Evolutionary conservation across 2,113 vertebrate species (phyloP).

Genomic region (Eulemur rufifrons): DNA sequence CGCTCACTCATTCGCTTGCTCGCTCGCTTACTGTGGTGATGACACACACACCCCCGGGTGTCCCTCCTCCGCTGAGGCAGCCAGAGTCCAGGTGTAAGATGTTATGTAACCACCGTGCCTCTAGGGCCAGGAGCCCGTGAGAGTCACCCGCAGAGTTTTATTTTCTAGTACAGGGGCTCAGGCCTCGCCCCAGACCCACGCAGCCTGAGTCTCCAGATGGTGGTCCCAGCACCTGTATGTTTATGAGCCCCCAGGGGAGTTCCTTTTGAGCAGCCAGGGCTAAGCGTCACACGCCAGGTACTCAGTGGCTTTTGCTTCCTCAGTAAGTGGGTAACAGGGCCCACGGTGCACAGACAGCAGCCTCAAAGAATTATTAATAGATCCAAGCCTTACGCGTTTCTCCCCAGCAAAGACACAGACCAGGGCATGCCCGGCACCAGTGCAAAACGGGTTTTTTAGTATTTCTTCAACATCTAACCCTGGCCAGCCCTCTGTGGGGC

Average conservation of each 20-base stretch:
- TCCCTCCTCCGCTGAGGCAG: not conserved
- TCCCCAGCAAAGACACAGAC: not conserved
- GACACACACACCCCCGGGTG: not conserved
- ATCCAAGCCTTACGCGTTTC: not conserved
- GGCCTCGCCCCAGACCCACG: not conserved
- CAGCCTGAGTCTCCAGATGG: not conserved
- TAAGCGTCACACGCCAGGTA: not conserved
- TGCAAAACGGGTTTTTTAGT: not conserved
- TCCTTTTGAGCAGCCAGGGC: not conserved
- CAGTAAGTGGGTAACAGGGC: not conserved
- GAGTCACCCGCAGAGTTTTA: not conserved
- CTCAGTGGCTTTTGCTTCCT: no score
- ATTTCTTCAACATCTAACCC: not conserved
- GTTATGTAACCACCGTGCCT: rapidly evolving
- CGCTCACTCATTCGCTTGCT: not conserved
- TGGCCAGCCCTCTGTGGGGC: not conserved
- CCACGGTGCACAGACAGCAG: not conserved
- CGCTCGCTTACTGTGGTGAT: not conserved
- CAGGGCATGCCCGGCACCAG: not conserved
- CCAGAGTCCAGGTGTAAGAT: not conserved
- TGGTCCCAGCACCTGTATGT: not conserved
- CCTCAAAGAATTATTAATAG: not conserved
- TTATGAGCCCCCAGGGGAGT: not conserved
- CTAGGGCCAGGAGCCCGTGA: not conserved
- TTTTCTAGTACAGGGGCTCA: not conserved